Evolutionary conservation across 2,888 invertebrate genomes (phyloP).

Genomic region (Hofmannophila pseudospretella): DNA sequence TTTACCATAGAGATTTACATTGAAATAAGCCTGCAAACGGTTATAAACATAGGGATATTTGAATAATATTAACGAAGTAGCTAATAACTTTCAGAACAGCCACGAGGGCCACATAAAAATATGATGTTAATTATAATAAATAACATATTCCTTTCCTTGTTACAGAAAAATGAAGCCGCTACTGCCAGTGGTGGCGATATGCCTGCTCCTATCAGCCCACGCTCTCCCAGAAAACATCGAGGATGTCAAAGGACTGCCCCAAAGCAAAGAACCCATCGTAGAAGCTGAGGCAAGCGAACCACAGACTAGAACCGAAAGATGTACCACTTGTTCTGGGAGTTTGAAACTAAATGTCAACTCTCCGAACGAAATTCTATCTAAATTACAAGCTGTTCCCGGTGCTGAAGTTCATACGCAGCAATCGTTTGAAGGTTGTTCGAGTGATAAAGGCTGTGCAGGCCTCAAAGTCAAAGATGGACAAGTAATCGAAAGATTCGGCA

Average conservation of each 20-base stretch:
- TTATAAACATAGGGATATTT: too few relatives aligned
- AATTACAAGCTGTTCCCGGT: constrained; percentile 46
- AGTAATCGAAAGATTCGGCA: constrained; percentile 59
- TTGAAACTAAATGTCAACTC: constrained; percentile 39
- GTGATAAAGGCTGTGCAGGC: constrained; percentile 67
- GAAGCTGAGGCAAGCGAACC: constrained; percentile 52
- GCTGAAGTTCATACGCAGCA: constrained; percentile 61
- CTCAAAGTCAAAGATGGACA: constrained; percentile 66
- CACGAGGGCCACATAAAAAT: too few relatives aligned
- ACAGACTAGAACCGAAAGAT: constrained; percentile 50
- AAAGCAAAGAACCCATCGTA: constrained; percentile 41
- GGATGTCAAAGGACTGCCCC: constrained; percentile 49
- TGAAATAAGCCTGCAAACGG: too few relatives aligned
- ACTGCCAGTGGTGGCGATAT: constrained; percentile 60
- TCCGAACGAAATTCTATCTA: constrained; percentile 45
- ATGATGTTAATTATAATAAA: too few relatives aligned
- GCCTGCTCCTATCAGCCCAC: constrained; percentile 44
- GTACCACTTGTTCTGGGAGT: constrained; percentile 43
- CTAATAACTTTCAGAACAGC: too few relatives aligned
- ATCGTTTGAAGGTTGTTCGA: constrained; percentile 61
- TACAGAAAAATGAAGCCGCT: constrained; percentile 73
- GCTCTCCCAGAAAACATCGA: constrained; percentile 57
- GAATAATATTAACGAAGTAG: too few relatives aligned
- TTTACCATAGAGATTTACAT: too few relatives aligned
- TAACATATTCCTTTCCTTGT: too few relatives aligned